Evolutionary conservation across 1,140 invertebrate species (phyloP).

Genomic region (Caenorhabditis brenneri): DNA sequence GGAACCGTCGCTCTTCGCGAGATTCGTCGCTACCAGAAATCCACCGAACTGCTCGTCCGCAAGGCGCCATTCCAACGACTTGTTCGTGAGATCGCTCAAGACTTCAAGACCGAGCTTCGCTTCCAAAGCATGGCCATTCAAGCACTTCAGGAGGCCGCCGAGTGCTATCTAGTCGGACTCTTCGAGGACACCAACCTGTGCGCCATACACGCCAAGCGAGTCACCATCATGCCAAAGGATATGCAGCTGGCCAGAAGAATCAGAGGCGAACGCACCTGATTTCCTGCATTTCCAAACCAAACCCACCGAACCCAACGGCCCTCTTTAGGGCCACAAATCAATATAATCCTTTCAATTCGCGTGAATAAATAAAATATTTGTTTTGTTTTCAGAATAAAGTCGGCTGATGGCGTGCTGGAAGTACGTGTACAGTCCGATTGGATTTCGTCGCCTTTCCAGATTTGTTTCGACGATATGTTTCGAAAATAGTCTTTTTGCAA

Average conservation of each 20-base stretch:
- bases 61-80: slow-evolving; percentile 72
- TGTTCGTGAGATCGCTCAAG: slow-evolving; percentile 73
- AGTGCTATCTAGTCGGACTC: neutral
- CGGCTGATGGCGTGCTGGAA: no score
- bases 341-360: no score
- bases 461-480: no score
- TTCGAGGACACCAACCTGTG: slow-evolving; percentile 79
- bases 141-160: slow-evolving; percentile 74
- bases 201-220: slow-evolving; percentile 73
- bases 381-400: no score
- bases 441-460: no score
- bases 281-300: neutral
- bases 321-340: slow-evolving; percentile 57
- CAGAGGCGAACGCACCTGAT: slow-evolving; percentile 76
- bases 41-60: slow-evolving; percentile 79
- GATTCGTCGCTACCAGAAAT: slow-evolving; percentile 76
- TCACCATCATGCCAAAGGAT: slow-evolving; percentile 94
- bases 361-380: no score
- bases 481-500: no score
- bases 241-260: slow-evolving; percentile 84
- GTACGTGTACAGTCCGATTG: no score
- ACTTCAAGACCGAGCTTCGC: slow-evolving; percentile 79
- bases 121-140: slow-evolving; percentile 82
- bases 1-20: slow-evolving; percentile 72
- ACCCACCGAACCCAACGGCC: slow-evolving; percentile 57